Conservation (phyloP, 2,797 vertebrate species). For the Cynodonichthys magdalenae region DNA sequence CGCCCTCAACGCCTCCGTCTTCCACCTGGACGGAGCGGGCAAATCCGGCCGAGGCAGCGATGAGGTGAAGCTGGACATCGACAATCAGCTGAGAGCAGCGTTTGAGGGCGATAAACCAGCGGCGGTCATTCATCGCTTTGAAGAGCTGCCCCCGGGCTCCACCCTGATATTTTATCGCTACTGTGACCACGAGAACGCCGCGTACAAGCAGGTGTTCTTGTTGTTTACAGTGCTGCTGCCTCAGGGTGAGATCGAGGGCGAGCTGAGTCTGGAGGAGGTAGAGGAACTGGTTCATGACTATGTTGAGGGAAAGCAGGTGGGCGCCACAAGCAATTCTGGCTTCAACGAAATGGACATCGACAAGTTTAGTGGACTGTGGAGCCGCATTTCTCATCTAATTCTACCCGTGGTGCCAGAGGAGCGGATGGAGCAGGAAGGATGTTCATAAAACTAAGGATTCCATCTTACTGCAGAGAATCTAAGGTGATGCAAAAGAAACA, state of each 20-base stretch:
- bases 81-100: constrained; percentile 78
- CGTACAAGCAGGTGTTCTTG: constrained; percentile 88
- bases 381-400: constrained; percentile 91
- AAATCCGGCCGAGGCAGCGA: constrained; percentile 79
- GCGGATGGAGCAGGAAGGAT: constrained; percentile 78
- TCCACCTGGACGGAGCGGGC: constrained; percentile 78
- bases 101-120: constrained; percentile 81
- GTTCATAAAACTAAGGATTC: constrained; percentile 34
- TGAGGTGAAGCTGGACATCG: constrained; percentile 85
- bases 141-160: constrained; percentile 87
- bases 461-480: neutral
- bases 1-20: constrained; percentile 70
- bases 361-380: constrained; percentile 92
- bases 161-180: constrained; percentile 97
- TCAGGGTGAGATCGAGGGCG: constrained; percentile 66
- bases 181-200: constrained; percentile 91
- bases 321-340: constrained; percentile 22
- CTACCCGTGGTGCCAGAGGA: constrained; percentile 84
- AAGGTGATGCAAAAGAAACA: neutral
- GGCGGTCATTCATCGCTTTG: constrained; percentile 88
- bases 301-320: constrained; percentile 82
- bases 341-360: constrained; percentile 86
- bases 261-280: constrained; percentile 66
- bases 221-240: constrained; percentile 90
- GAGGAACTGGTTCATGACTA: constrained; percentile 89